Conservation (phyloP, 1,140 invertebrate genomes). For the Mactra quadrangularis region DNA sequence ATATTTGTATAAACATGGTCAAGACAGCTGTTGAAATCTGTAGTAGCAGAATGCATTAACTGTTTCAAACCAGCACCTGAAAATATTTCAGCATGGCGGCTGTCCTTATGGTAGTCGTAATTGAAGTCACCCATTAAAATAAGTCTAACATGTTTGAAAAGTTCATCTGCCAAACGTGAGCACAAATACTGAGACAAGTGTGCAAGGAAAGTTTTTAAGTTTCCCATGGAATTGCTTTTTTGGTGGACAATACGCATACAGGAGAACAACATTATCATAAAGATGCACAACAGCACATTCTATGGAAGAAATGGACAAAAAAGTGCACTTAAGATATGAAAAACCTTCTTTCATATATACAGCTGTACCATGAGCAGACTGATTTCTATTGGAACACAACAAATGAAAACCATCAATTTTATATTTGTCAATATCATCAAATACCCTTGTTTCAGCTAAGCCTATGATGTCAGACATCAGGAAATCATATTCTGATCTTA, state of each 20-base stretch:
- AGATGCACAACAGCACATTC: not conserved
- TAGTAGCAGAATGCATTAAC: constrained; percentile 5
- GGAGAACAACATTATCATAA: not conserved
- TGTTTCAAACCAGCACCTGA: not conserved
- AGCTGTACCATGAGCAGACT: constrained; percentile 13
- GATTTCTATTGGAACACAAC: not conserved
- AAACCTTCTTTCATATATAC: not conserved
- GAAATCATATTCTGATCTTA: not conserved
- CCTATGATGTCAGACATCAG: not conserved
- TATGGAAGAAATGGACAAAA: not conserved
- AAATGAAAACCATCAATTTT: not conserved
- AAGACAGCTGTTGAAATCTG: constrained; percentile 39
- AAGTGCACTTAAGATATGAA: no score
- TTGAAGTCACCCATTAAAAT: constrained; percentile 44
- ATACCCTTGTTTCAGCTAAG: not conserved
- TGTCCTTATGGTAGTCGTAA: constrained; percentile 6
- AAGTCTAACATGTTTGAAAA: not conserved
- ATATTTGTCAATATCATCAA: not conserved
- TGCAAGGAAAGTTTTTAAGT: not conserved
- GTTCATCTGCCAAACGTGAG: no score
- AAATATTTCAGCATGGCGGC: not conserved
- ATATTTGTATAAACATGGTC: constrained; percentile 25
- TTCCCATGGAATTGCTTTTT: not conserved
- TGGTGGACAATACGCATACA: constrained; percentile 24
- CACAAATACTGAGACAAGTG: no score